phyloP scores from a whole-genome alignment of 1,140 invertebrate species.

The Cydia strobilella region DNA sequence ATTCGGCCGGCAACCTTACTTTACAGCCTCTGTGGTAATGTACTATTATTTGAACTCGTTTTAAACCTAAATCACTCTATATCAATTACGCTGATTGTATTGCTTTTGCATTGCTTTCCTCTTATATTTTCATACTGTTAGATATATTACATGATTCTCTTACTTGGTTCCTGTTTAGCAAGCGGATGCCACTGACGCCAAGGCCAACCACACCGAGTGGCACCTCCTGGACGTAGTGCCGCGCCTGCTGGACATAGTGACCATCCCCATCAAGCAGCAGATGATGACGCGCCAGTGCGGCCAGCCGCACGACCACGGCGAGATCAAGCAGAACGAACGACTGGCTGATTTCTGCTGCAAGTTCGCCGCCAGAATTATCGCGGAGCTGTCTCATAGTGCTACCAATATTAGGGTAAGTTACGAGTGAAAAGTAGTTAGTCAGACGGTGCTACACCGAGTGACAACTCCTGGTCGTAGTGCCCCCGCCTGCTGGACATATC shows the following conservation, averaged over 20 bases:
- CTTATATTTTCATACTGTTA: neutral
- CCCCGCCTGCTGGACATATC: too few relatives aligned
- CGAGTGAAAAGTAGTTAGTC: too few relatives aligned
- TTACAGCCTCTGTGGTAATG: too few relatives aligned
- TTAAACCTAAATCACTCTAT: too few relatives aligned
- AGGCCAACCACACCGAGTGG: conserved; percentile 79
- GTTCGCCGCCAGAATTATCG: conserved; percentile 90
- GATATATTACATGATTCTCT: neutral
- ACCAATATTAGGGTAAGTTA: conserved; percentile 71
- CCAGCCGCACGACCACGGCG: conserved; percentile 69
- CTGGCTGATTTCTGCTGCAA: conserved; percentile 93
- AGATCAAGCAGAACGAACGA: conserved; percentile 53
- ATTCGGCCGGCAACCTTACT: too few relatives aligned
- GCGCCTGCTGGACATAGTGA: conserved; percentile 89
- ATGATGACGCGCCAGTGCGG: conserved; percentile 71
- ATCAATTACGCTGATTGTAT: too few relatives aligned
- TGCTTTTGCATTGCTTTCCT: neutral
- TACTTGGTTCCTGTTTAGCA: conserved; percentile 33
- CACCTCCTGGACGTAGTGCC: conserved; percentile 93
- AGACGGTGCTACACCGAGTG: too few relatives aligned
- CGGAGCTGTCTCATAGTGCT: conserved; percentile 90
- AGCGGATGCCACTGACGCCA: conserved; percentile 37
- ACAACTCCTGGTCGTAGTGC: too few relatives aligned
- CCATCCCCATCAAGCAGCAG: conserved; percentile 86
- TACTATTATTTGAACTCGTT: too few relatives aligned